These are phyloP conservation scores for Drosophila anomalipes DNA, from an alignment of 2,888 invertebrate genomes.

Conservation along the genomic window DNA sequence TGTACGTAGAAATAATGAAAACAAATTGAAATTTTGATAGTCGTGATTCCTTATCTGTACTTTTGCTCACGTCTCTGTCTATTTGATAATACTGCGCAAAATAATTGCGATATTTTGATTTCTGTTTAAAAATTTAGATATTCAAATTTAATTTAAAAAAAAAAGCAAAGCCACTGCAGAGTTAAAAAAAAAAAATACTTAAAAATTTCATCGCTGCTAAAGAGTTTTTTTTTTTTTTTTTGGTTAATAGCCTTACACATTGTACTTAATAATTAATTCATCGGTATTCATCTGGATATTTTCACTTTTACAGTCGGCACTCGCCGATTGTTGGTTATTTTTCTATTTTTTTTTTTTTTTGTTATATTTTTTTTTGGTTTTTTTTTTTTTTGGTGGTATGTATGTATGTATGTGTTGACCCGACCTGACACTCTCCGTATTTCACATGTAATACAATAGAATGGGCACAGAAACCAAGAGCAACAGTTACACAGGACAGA, in stretches of 20 bases:
- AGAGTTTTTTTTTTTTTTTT: background rate
- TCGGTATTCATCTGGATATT: background rate
- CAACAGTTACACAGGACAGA: constrained; percentile 81
- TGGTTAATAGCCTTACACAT: background rate
- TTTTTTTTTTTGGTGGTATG: constrained; percentile 28
- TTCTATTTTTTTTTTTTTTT: background rate
- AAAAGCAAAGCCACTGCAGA: background rate
- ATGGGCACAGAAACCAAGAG: constrained; percentile 84
- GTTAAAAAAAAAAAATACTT: background rate
- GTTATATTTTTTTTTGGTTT: background rate
- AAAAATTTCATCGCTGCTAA: background rate
- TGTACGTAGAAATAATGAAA: background rate
- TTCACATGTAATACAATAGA: constrained; percentile 76
- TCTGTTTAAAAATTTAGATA: background rate
- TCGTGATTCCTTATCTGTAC: background rate
- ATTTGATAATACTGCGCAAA: background rate
- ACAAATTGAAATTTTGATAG: background rate
- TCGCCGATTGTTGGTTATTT: background rate
- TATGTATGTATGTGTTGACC: constrained; percentile 63
- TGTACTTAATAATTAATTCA: background rate
- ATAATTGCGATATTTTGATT: background rate
- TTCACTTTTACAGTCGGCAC: background rate
- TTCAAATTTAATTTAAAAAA: background rate
- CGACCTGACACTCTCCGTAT: constrained; percentile 79
- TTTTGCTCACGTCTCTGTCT: background rate